A percentile compares a stretch with the other conserved stretches of the same genome.
phyloP scores from a whole-genome alignment of 1,140 invertebrate genomes.

The Trichomalopsis sarcophagae region DNA sequence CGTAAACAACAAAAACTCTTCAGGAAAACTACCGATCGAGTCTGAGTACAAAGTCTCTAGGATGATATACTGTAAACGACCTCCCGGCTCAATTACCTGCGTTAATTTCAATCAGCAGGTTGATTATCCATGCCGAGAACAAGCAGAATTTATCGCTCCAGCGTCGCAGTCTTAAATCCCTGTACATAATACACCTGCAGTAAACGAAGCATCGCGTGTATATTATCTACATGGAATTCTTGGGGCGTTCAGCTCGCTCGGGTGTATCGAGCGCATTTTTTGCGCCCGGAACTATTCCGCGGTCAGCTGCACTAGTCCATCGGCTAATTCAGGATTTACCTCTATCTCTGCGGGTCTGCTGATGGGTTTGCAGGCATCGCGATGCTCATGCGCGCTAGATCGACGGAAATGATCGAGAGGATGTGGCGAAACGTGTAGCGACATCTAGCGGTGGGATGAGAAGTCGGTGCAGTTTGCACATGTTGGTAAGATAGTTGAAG shows the following conservation, averaged over 20 bases:
- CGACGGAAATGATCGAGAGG: background rate
- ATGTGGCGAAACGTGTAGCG: background rate
- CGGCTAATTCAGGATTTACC: conserved; percentile 8
- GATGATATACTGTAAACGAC: background rate
- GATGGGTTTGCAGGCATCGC: background rate
- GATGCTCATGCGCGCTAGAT: background rate
- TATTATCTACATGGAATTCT: background rate
- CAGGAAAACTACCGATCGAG: background rate
- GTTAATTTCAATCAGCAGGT: background rate
- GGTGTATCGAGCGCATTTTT: conserved; percentile 23
- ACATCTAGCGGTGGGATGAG: background rate
- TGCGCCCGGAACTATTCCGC: background rate
- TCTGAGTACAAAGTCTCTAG: background rate
- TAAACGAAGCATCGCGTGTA: background rate
- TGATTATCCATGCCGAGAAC: background rate
- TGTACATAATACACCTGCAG: background rate
- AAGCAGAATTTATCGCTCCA: background rate
- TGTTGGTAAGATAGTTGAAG: conserved; percentile 1
- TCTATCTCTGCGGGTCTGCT: background rate
- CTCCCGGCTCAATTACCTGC: background rate
- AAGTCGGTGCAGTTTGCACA: background rate
- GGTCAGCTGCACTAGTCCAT: background rate
- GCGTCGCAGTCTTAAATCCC: background rate
- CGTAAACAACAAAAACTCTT: background rate
- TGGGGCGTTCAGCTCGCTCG: background rate